Evolutionary conservation across 1,140 invertebrate species (phyloP).

Genomic region (Acyrthosiphon pisum): DNA sequence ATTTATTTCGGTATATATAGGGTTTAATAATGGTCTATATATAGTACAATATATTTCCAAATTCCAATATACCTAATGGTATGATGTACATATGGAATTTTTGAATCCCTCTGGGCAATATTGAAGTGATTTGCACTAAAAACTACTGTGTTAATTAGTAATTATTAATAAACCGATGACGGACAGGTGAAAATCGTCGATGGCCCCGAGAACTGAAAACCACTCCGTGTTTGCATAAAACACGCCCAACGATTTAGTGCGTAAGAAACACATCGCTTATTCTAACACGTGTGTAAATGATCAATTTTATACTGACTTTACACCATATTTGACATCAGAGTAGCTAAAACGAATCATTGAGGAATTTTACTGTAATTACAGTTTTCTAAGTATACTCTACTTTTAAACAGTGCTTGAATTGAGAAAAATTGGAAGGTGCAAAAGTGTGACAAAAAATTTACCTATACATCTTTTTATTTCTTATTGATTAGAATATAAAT

Average conservation of each 20-base stretch:
- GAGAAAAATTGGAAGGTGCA: too few relatives aligned
- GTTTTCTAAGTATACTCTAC: neutral
- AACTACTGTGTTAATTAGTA: conserved; percentile 23
- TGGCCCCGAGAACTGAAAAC: neutral
- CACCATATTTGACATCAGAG: neutral
- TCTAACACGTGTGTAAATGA: neutral
- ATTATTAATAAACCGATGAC: conserved; percentile 27
- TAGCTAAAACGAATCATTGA: neutral
- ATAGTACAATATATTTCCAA: neutral
- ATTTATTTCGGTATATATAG: neutral
- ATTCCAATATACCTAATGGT: too few relatives aligned
- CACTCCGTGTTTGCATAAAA: neutral
- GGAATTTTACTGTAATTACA: neutral
- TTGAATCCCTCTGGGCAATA: neutral
- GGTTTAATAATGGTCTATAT: neutral
- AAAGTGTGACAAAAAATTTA: too few relatives aligned
- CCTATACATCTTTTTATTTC: too few relatives aligned
- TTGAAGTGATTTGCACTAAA: neutral
- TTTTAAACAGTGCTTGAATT: too few relatives aligned
- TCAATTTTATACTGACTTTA: neutral
- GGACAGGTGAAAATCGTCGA: neutral
- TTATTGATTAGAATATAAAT: too few relatives aligned
- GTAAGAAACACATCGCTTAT: neutral
- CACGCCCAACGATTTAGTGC: neutral
- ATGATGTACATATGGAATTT: neutral